These are phyloP conservation scores for Rhea americana DNA, from an alignment of 2,113 vertebrate genomes.

Conservation along the genomic window DNA sequence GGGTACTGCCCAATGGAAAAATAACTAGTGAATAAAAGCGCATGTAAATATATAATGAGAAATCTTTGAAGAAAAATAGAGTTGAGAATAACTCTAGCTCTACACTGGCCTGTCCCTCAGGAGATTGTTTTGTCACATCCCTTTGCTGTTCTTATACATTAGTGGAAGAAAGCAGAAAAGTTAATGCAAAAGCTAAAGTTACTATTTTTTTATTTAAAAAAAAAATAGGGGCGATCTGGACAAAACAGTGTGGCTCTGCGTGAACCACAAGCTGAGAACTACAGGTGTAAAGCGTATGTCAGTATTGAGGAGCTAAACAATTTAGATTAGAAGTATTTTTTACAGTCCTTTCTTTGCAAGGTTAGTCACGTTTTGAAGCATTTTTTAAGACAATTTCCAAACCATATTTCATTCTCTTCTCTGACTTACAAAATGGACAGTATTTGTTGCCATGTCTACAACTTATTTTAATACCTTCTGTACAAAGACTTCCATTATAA, in stretches of 20 bases:
- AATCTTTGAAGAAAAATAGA: not conserved
- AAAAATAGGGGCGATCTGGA: not conserved
- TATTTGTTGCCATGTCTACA: not conserved
- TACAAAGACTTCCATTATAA: conserved; percentile 22
- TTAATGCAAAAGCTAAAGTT: not conserved
- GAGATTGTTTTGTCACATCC: not conserved
- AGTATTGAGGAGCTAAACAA: not conserved
- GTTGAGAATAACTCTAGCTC: not conserved
- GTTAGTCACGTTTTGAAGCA: not conserved
- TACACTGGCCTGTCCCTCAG: not conserved
- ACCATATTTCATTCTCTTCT: not conserved
- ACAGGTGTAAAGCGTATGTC: not conserved
- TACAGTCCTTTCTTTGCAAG: not conserved
- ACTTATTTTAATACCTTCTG: not conserved
- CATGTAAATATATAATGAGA: not conserved
- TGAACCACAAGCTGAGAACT: not conserved
- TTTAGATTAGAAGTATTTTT: not conserved
- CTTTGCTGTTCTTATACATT: not conserved
- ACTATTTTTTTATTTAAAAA: not conserved
- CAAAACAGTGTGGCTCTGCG: not conserved
- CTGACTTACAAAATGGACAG: not conserved
- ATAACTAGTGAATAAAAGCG: not conserved
- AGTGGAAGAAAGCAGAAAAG: not conserved
- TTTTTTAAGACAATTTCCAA: not conserved
- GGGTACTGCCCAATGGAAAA: not conserved